Evolutionary conservation across 2,888 invertebrate genomes (phyloP).

Genomic region (Torymus aiolomorphi): DNA sequence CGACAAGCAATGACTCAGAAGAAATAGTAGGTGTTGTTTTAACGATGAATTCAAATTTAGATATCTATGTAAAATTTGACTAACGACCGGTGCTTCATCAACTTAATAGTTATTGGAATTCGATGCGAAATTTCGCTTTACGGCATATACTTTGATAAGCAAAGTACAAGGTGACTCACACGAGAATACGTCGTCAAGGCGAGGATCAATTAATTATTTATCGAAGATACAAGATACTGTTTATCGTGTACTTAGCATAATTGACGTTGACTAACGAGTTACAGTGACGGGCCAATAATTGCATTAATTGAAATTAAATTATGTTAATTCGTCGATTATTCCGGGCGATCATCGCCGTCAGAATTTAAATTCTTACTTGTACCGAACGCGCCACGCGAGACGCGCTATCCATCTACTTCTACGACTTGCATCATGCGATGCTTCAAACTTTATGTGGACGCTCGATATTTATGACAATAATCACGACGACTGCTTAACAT

Average conservation of each 20-base stretch:
- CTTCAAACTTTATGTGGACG: too few species aligned
- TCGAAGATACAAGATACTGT: conserved; percentile 4
- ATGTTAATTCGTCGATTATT: conserved; percentile 5
- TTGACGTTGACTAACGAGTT: conserved; percentile 21
- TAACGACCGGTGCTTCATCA: background rate
- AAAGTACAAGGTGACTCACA: background rate
- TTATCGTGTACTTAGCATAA: conserved; percentile 35
- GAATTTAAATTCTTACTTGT: too few species aligned
- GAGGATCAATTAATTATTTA: conserved; percentile 43
- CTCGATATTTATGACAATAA: too few species aligned
- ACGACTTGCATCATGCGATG: too few species aligned
- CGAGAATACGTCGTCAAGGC: conserved; percentile 1
- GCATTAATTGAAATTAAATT: conserved; percentile 1
- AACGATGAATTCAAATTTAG: too few species aligned
- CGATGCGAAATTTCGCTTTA: background rate
- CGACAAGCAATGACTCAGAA: too few species aligned
- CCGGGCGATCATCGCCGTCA: background rate
- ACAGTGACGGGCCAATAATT: conserved; percentile 16
- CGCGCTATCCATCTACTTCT: too few species aligned
- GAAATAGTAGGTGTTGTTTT: too few species aligned
- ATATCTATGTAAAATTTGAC: background rate
- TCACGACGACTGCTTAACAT: too few species aligned
- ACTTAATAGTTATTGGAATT: conserved; percentile 4
- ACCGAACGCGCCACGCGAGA: too few species aligned
- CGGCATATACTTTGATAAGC: too few species aligned